Evolutionary conservation across 2,888 invertebrate species (phyloP).

Genomic region (Chelonus formosanus): DNA sequence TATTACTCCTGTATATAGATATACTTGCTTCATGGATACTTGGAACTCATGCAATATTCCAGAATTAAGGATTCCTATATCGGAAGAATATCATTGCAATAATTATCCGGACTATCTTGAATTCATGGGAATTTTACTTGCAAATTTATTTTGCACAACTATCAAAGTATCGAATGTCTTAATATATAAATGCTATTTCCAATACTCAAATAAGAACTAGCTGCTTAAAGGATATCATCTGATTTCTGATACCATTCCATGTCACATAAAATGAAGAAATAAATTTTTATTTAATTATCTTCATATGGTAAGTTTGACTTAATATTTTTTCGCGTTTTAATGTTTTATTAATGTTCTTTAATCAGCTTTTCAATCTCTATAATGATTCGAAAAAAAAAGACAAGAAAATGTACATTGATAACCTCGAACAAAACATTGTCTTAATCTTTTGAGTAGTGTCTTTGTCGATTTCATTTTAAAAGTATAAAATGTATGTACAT

Average conservation of each 20-base stretch:
- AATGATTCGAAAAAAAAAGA: slow-evolving; percentile 2
- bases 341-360: slow-evolving; percentile 11
- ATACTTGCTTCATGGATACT: neutral
- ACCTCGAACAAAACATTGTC: slow-evolving; percentile 5
- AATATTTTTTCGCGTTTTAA: slow-evolving; percentile 1
- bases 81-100: slow-evolving; percentile 19
- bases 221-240: neutral
- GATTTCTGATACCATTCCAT: neutral
- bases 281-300: slow-evolving; percentile 13
- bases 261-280: slow-evolving; percentile 1
- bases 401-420: slow-evolving; percentile 12
- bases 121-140: slow-evolving; percentile 18
- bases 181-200: neutral
- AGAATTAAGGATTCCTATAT: slow-evolving; percentile 9
- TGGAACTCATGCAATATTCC: slow-evolving; percentile 19
- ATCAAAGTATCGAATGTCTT: slow-evolving; percentile 22
- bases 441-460: slow-evolving; percentile 8
- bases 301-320: neutral
- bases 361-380: slow-evolving; percentile 10
- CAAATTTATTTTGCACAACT: slow-evolving; percentile 5
- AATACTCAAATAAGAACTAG: neutral
- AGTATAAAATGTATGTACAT: slow-evolving; percentile 5
- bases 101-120: slow-evolving; percentile 20
- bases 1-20: slow-evolving; percentile 12
- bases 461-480: neutral